Conservation (phyloP, 2,888 invertebrate species). For the Aleiodes alternator region DNA sequence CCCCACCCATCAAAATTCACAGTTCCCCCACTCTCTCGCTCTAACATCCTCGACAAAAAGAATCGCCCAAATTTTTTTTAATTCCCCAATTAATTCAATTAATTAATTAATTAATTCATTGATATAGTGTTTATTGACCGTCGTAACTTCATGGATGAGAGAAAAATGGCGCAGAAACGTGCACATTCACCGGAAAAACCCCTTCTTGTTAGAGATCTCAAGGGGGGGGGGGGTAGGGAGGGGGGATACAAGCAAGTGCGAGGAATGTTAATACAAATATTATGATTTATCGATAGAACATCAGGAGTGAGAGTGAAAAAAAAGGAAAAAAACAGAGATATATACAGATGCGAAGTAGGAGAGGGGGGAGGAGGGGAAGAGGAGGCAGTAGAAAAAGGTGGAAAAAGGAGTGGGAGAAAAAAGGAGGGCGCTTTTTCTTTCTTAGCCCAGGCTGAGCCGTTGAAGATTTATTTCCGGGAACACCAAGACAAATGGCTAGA, state of each 20-base stretch:
- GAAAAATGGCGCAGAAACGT: slow-evolving; percentile 31
- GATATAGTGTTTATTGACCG: slow-evolving; percentile 25
- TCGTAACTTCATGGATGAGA: neutral
- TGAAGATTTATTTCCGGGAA: slow-evolving; percentile 83
- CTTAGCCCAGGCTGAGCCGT: slow-evolving; percentile 77
- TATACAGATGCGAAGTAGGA: slow-evolving; percentile 35
- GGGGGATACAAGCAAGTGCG: slow-evolving; percentile 66
- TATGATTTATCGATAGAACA: slow-evolving; percentile 72
- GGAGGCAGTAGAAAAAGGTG: slow-evolving; percentile 36
- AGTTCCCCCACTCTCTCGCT: no score
- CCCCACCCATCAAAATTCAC: no score
- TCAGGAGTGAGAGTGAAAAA: slow-evolving; percentile 27
- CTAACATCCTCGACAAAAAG: no score
- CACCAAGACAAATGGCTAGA: slow-evolving; percentile 86
- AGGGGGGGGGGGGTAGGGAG: slow-evolving; percentile 3
- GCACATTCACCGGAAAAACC: slow-evolving; percentile 57
- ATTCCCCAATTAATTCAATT: no score
- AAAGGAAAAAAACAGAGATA: slow-evolving; percentile 33
- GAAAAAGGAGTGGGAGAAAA: slow-evolving; percentile 46
- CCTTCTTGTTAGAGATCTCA: neutral
- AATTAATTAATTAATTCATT: no score
- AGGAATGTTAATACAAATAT: slow-evolving; percentile 74
- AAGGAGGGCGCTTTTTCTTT: slow-evolving; percentile 78
- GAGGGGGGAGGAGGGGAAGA: slow-evolving; percentile 31
- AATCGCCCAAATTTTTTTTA: no score